Base-by-base conservation (phyloP, 2,888 invertebrate species). In the Plusia festucae region DNA sequence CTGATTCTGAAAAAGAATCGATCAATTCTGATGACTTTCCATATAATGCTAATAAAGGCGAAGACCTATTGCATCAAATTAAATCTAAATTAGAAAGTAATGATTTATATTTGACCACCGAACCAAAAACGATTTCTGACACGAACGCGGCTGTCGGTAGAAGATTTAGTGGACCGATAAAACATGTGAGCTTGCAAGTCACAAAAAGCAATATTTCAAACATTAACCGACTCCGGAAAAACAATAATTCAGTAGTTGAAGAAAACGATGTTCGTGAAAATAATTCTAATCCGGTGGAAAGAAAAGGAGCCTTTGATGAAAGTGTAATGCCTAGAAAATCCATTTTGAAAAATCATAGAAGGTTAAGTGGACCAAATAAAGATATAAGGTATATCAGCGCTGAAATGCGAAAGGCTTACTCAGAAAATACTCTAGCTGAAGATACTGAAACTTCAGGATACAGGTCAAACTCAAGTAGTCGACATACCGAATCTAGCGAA, bases 391-490 rank as follows among this genome's bases (percentile, higher is more conserved):
- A 53, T 59, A 18, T 67, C 68, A 74, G 68, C 60, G 55, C 30
- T 70, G 71, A 72, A 6, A 72, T 78, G 46, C 67, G 77, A 40
- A 67, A 68, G 60, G 68, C 76, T 67, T 77, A 79, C 3, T 62
- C 82, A 51, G 89, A 91, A 56, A 86, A 84, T 55, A 75, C 81
- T 46, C 79, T 86, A 68, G 83, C 88, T 18, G 95, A 93, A 62
- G 95, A 94, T 65, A 93, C 95, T 16, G 95, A 95, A 81, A 95
- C 94, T 40, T 96, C 96, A 2, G 96, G 96, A 0, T 96, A 96
- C 73, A 91, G 95, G 78, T 95, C 96, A 0, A 94, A 90, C 71
- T 89, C 92, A 9, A 93, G 94, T 72, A 92, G 93, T 76, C 90
- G 92, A 18, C 91, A 91, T 59, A 90, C 90, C 66, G 93, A 93